These are phyloP conservation scores for Lamproptera curius DNA, from an alignment of 2,888 invertebrate species.

Conservation along the genomic window DNA sequence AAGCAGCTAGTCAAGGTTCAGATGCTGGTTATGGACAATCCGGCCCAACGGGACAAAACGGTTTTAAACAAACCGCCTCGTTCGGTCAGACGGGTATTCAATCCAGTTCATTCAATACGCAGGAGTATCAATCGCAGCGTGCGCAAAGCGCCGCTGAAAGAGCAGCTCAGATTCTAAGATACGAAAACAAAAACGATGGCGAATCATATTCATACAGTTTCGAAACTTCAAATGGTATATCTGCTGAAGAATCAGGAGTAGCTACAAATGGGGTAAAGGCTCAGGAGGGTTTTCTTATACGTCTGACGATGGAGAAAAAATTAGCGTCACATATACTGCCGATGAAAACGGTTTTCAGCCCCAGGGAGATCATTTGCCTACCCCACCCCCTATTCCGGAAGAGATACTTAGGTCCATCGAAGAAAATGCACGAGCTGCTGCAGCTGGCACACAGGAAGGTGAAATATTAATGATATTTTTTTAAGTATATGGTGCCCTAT, in stretches of 20 bases:
- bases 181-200: constrained; percentile 61
- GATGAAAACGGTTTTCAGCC: constrained; percentile 68
- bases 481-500: no score
- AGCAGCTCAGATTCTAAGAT: constrained; percentile 57
- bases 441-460: constrained; percentile 71
- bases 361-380: constrained; percentile 64
- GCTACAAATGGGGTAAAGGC: constrained; percentile 67
- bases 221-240: constrained; percentile 68
- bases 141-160: constrained; percentile 57
- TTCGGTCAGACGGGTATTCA: constrained; percentile 27
- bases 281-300: constrained; percentile 62
- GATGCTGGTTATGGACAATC: constrained; percentile 3
- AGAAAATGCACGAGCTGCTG: constrained; percentile 62
- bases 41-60: constrained; percentile 2
- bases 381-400: constrained; percentile 66
- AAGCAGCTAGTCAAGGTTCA: constrained; percentile 9
- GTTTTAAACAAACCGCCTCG: constrained; percentile 14
- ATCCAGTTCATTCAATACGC: constrained; percentile 25
- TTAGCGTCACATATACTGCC: constrained; percentile 63
- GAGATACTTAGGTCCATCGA: constrained; percentile 66
- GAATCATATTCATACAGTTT: constrained; percentile 60
- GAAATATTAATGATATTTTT: constrained; percentile 8
- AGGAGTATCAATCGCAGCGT: constrained; percentile 48
- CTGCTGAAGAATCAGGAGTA: constrained; percentile 65
- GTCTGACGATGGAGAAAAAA: constrained; percentile 63